Base-by-base conservation (phyloP, 2,797 vertebrate genomes). In the Loris lydekkerianus region DNA sequence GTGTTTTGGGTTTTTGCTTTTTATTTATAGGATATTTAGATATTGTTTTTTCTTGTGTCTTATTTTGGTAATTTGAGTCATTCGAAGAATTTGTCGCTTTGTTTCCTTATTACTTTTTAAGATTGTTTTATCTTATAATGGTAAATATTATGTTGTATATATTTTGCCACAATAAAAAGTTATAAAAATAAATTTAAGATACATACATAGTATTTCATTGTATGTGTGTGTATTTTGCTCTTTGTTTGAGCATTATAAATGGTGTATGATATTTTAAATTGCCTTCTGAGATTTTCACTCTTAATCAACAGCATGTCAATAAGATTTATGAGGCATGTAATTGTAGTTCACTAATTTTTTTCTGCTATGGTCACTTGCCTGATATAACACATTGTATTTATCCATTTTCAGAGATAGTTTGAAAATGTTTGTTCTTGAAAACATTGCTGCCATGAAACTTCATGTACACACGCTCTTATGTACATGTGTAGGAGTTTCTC, bases 71-170 rank as follows among this genome's bases (percentile, higher is more conserved):
- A 87, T 72, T 80, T 75, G 70, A 87, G 15, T 87, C 34, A 83
- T 90, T 87, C 31, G 56, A 87, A 20, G 40, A 58, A 76, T 86
- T 76, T 80, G 8, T 70, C 53, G 61, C 53, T 46, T 91, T 86
- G 72, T 76, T n/a, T 70, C 23, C 29, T 25, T 11, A 46, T 77
- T 91, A 72, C 77, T 72, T 83, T 93, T 93, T 25, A 77, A 93
- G 61, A 63, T 27, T 43, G 23, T 91, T 93, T 86, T 31, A 95
- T 93, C 37, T 70, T 63, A 90, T 86, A 86, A 53, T 58, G 21
- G 29, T 80, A 63, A 63, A 34, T 73, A 63, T 65, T 86, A 31
- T 65, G 27, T 75, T 86, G 27, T 27, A 2, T 86, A 14, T 86
- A 80, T 86, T 86, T 86, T 81, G 81, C 37, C 21, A 86, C 29